phyloP scores from a whole-genome alignment of 2,797 vertebrate species.

The Rhinogobio ventralis region DNA sequence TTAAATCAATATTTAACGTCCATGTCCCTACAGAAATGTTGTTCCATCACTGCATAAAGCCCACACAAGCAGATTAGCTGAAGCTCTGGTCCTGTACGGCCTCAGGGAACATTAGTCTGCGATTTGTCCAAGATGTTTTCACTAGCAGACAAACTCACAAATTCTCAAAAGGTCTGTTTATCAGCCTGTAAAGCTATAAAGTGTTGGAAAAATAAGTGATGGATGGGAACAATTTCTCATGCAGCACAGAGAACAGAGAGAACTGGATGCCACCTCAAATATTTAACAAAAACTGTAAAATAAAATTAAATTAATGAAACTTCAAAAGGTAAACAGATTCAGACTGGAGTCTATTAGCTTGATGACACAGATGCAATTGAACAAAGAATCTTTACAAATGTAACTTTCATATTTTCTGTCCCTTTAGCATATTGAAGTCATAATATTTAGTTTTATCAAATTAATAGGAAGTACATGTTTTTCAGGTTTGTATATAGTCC shows the following conservation, averaged over 20 bases:
- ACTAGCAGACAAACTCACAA: not conserved
- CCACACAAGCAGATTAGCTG: slow-evolving; percentile 15
- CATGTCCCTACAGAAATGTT: not conserved
- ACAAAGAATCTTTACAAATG: not conserved
- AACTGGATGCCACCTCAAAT: not conserved
- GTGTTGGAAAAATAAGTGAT: not conserved
- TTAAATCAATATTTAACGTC: slow-evolving; percentile 25
- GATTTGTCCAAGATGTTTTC: slow-evolving; percentile 13
- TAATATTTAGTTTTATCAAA: not conserved
- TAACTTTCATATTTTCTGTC: not conserved
- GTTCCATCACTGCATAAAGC: not conserved
- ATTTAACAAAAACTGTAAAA: slow-evolving; percentile 8
- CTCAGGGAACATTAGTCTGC: slow-evolving; percentile 1
- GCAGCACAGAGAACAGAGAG: not conserved
- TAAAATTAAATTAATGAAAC: not conserved
- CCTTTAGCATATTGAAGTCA: not conserved
- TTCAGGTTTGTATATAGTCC: not conserved
- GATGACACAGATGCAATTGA: not conserved
- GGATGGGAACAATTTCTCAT: not conserved
- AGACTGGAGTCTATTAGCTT: not conserved
- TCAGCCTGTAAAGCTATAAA: slow-evolving; percentile 7
- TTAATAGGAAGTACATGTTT: not conserved
- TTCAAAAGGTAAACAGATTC: not conserved
- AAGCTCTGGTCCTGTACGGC: not conserved
- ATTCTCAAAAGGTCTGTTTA: slow-evolving; percentile 30